Evolutionary conservation across 2,888 invertebrate genomes (phyloP).

Genomic region (Microchrysa polita): DNA sequence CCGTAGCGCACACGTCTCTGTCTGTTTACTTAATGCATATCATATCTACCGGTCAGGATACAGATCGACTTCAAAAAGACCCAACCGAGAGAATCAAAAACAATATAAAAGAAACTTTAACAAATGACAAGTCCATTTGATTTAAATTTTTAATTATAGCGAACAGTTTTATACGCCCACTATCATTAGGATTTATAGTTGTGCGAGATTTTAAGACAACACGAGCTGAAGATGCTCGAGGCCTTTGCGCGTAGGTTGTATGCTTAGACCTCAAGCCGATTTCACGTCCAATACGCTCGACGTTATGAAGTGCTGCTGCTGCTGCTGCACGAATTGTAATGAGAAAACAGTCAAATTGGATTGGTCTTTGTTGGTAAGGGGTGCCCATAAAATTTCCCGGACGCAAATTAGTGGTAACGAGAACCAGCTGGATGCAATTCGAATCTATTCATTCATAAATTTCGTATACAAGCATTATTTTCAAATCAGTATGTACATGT

Average conservation of each 20-base stretch:
- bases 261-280: conserved; percentile 21
- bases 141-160: conserved; percentile 56
- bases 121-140: conserved; percentile 56
- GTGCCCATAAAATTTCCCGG: too few species aligned
- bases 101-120: conserved; percentile 48
- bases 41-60: not conserved
- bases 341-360: not conserved
- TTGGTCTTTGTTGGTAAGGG: too few species aligned
- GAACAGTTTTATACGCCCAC: conserved; percentile 56
- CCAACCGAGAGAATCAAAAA: conserved; percentile 14
- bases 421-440: not conserved
- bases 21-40: not conserved
- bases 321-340: not conserved
- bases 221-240: conserved; percentile 35
- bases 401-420: not conserved
- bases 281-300: not conserved
- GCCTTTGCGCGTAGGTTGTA: conserved; percentile 42
- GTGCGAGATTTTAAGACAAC: conserved; percentile 48
- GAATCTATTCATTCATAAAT: too few species aligned
- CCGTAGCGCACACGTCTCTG: conserved; percentile 39
- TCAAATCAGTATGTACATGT: too few species aligned
- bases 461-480: too few species aligned
- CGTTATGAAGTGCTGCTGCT: too few species aligned
- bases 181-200: conserved; percentile 55
- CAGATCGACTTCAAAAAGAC: conserved; percentile 13